Conservation (phyloP, 2,888 invertebrate genomes). For the Sphaerophoria rueppellii region DNA sequence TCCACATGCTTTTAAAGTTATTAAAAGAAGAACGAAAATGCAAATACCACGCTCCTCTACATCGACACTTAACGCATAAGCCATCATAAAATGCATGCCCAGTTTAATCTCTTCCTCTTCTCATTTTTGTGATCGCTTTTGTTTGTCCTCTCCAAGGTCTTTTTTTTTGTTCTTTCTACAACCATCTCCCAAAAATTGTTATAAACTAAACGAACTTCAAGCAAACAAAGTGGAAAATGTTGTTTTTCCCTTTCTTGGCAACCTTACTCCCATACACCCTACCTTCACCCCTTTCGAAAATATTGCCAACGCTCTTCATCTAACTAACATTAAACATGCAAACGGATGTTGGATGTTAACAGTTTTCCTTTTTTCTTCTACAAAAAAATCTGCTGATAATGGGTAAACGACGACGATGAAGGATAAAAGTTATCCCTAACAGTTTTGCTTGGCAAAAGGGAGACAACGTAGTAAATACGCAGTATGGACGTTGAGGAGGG, state of each 20-base stretch:
- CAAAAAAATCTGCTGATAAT: constrained; percentile 71
- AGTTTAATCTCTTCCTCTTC: background rate
- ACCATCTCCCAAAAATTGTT: constrained; percentile 56
- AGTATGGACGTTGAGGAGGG: background rate
- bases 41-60: too few relatives aligned
- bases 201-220: constrained; percentile 70
- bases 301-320: constrained; percentile 11
- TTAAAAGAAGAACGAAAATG: too few relatives aligned
- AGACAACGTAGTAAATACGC: constrained; percentile 5
- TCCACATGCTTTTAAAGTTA: too few relatives aligned
- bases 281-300: background rate
- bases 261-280: background rate
- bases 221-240: constrained; percentile 72
- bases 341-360: constrained; percentile 73
- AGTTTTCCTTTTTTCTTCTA: constrained; percentile 66
- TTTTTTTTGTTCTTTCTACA: background rate
- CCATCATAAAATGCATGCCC: constrained; percentile 29
- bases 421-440: constrained; percentile 40
- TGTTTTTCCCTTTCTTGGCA: constrained; percentile 54
- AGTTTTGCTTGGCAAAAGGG: background rate
- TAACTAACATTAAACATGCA: constrained; percentile 65
- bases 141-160: background rate
- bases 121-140: background rate
- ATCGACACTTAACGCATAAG: constrained; percentile 6
- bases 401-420: constrained; percentile 58